Evolutionary conservation across 2,113 vertebrate species (phyloP), one percentile per base, ranked within the genome.

Genomic region (Rhombomys opimus): DNA sequence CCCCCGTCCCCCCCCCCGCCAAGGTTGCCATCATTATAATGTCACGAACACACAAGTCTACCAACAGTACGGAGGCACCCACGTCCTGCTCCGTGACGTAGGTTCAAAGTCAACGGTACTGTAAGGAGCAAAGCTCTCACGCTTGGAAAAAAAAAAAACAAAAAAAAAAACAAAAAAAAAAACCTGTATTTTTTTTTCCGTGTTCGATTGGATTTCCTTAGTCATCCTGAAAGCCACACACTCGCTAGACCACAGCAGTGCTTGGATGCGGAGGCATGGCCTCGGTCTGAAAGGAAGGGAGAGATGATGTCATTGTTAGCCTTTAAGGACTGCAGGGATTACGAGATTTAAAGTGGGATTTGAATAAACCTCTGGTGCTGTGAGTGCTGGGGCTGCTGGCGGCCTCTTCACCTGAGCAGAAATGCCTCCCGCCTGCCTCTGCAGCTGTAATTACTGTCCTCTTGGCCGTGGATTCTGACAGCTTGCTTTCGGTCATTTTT

Each of bases 291-390:
- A 96, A 89, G 1, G 54, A 87, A 96, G 97, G 97, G 96, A 96
- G 97, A 89, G 93, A 86, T 98, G 98, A 98, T 86, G 96, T 98
- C 97, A 98, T 92, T 95, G 90, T 81, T 89, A 95, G 97, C 89
- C 0, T 2, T 95, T 96, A 97, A 96, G 93, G 97, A 75, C 97
- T 96, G 91, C 88, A 94, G 93, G 97, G 97, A 98, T 98, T 98
- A 98, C 70, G 78, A 98, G 98, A 97, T 97, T 98, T 98, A 95
- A 97, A 97, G 96, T 12, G 97, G 97, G 97, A 97, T 98, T 98
- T 98, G 98, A 97, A 97, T 98, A 96, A 97, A 93, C 96, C 96
- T 97, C 98, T 97, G 90, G 97, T 93, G 96, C 97, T 97, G 88
- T 3, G 0, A 97, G 93, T 68, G 93, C 30, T 35, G 82, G 95